Conservation (phyloP, 2,113 vertebrate species). For the Forbesichthys agassizii region DNA sequence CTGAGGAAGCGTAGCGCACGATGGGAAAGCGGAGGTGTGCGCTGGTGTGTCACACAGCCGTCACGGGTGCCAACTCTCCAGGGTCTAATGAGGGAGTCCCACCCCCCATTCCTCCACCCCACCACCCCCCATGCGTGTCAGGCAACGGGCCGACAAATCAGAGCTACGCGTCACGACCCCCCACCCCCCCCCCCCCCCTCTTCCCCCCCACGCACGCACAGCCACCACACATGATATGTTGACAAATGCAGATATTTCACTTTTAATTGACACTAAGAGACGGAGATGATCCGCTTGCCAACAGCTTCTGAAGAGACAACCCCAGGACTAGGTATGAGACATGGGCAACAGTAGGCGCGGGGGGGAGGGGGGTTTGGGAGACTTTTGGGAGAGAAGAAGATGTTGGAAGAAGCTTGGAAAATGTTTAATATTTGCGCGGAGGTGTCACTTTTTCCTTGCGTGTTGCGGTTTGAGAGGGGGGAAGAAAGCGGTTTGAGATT, state of each 20-base stretch:
- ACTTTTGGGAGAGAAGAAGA: slow-evolving; percentile 48
- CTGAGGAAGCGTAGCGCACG: slow-evolving; percentile 59
- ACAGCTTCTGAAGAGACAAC: slow-evolving; percentile 74
- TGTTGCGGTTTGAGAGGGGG: too few relatives aligned
- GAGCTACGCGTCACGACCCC: slow-evolving; percentile 79
- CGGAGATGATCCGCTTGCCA: slow-evolving; percentile 77
- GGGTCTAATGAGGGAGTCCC: slow-evolving; percentile 95
- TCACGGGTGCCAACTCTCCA: slow-evolving; percentile 72
- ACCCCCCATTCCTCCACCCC: slow-evolving; percentile 84
- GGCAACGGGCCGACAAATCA: slow-evolving; percentile 88
- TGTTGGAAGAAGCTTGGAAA: slow-evolving; percentile 64
- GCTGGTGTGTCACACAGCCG: slow-evolving; percentile 69
- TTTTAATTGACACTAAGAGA: slow-evolving; percentile 99
- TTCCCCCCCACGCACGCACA: slow-evolving; percentile 76
- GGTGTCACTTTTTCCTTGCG: neutral
- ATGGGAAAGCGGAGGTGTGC: slow-evolving; percentile 74
- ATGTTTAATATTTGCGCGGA: slow-evolving; percentile 70
- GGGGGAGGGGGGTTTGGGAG: neutral
- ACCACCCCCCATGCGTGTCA: slow-evolving; percentile 86
- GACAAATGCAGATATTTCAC: slow-evolving; percentile 99
- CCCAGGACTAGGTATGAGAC: slow-evolving; percentile 61
- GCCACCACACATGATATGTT: slow-evolving; percentile 89
- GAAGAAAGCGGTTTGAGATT: too few relatives aligned
- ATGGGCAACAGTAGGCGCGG: slow-evolving; percentile 27
- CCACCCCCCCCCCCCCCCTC: slow-evolving; percentile 11